Conservation (phyloP, 1,140 invertebrate species). For the Venturia canescens region DNA sequence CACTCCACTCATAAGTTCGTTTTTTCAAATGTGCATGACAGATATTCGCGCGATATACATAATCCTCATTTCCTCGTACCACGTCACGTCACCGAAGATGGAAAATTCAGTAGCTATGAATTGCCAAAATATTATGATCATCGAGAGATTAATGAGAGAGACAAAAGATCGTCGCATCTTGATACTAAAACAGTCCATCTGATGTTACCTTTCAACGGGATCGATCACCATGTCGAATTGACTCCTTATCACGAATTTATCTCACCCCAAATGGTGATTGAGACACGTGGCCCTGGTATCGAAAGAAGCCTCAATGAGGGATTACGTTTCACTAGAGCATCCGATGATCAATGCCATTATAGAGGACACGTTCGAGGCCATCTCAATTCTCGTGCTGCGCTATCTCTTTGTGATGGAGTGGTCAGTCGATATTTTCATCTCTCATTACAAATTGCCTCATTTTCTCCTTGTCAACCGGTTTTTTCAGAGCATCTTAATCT, state of each 20-base stretch:
- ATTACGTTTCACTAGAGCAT: conserved; percentile 56
- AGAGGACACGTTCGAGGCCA: conserved; percentile 76
- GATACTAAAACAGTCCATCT: conserved; percentile 74
- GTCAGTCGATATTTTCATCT: conserved; percentile 73
- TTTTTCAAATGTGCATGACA: conserved; percentile 38
- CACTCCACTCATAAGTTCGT: not conserved
- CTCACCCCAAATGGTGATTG: conserved; percentile 78
- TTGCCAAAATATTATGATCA: conserved; percentile 74
- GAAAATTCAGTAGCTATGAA: conserved; percentile 74
- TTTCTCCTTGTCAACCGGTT: not conserved
- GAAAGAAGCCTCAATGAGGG: conserved; percentile 60
- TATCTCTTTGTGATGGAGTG: conserved; percentile 81
- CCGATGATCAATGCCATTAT: conserved; percentile 78
- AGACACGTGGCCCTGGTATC: conserved; percentile 69
- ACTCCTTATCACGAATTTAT: conserved; percentile 78
- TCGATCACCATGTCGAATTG: conserved; percentile 76
- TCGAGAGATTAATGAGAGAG: conserved; percentile 55
- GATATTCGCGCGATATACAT: conserved; percentile 73
- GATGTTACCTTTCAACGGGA: conserved; percentile 73
- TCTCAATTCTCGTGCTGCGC: conserved; percentile 76
- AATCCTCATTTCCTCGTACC: conserved; percentile 77
- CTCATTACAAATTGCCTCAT: not conserved
- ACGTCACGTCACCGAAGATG: conserved; percentile 71
- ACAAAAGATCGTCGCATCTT: conserved; percentile 57
- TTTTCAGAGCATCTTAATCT: not conserved